phyloP scores from a whole-genome alignment of 2,888 invertebrate species.

The Polydrusus cervinus region DNA sequence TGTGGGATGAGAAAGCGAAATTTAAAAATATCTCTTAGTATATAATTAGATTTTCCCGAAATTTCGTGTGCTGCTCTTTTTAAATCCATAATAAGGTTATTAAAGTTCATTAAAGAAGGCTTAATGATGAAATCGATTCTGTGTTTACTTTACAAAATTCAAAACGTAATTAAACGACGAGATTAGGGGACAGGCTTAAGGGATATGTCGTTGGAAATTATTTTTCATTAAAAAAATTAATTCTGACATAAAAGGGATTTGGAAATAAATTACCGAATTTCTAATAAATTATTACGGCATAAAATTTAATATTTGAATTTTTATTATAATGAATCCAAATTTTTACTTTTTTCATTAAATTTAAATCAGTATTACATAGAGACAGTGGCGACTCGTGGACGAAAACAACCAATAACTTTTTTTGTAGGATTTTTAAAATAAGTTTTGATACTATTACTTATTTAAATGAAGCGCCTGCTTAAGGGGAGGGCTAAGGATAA shows the following conservation, averaged over 20 bases:
- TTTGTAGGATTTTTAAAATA: no score
- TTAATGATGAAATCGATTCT: conserved; percentile 18
- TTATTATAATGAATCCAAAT: no score
- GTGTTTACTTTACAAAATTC: conserved; percentile 11
- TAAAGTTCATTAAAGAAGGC: conserved; percentile 17
- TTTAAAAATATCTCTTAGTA: no score
- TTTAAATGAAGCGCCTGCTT: no score
- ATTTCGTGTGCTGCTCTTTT: background rate
- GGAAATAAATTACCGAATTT: background rate
- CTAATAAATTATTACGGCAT: background rate
- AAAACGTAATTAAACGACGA: conserved; percentile 7
- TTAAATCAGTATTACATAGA: no score
- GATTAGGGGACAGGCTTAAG: conserved; percentile 6
- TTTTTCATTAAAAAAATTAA: background rate
- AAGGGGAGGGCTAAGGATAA: no score
- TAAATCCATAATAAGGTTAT: background rate
- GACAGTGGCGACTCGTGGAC: no score
- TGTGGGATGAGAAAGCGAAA: no score
- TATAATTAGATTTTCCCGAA: background rate
- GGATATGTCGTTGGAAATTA: conserved; percentile 4
- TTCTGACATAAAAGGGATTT: background rate
- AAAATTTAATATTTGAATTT: no score
- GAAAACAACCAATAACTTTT: no score
- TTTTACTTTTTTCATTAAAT: no score
- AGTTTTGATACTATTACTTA: no score